These are phyloP conservation scores for Globicephala melas DNA, from an alignment of 2,113 vertebrate species.

Conservation along the genomic window DNA sequence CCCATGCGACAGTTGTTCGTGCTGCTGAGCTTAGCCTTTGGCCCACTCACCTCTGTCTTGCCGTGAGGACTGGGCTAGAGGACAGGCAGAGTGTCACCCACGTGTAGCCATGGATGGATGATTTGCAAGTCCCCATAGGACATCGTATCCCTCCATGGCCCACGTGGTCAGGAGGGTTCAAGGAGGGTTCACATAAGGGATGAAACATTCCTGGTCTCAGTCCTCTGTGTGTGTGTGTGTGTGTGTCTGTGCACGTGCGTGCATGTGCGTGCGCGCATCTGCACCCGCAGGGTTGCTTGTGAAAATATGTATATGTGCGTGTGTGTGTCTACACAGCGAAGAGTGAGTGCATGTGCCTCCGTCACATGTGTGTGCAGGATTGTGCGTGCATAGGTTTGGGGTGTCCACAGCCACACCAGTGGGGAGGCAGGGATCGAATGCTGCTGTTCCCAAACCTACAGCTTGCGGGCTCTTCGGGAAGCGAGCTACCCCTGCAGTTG, in stretches of 20 bases:
- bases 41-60: not conserved
- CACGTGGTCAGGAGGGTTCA: not conserved
- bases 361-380: not conserved
- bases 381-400: not conserved
- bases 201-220: not conserved
- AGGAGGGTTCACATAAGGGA: not conserved
- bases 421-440: not conserved
- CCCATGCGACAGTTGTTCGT: not conserved
- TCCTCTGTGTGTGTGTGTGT: not conserved
- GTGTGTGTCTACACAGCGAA: not conserved
- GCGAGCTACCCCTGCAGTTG: not conserved
- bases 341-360: not conserved
- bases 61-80: not conserved
- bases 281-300: not conserved
- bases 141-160: not conserved
- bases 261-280: accelerated
- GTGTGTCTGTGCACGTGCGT: not conserved
- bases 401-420: not conserved
- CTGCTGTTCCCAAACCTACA: not conserved
- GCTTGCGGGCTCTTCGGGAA: not conserved
- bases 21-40: constrained; percentile 12
- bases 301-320: not conserved
- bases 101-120: not conserved
- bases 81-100: not conserved
- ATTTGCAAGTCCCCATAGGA: not conserved